Conservation (phyloP, 2,113 vertebrate genomes). For the Gambusia affinis region DNA sequence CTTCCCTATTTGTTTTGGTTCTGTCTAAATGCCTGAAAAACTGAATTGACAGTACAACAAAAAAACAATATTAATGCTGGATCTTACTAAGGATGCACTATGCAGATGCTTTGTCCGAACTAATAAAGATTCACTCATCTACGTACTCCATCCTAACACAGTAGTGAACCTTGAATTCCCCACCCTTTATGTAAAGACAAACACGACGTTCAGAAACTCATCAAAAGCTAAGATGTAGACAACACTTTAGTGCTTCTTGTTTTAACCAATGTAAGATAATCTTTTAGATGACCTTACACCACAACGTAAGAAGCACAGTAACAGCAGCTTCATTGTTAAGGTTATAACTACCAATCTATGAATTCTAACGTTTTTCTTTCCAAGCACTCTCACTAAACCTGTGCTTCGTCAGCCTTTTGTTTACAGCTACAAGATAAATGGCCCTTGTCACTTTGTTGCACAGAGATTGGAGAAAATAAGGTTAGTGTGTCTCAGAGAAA, state of each 20-base stretch:
- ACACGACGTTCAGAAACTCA: not conserved
- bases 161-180: too few species aligned
- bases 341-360: not conserved
- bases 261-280: not conserved
- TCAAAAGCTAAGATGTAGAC: not conserved
- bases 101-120: too few species aligned
- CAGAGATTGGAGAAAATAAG: not conserved
- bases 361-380: not conserved
- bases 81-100: not conserved
- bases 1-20: too few species aligned
- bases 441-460: not conserved
- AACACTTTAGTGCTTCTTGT: not conserved
- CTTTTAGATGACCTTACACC: not conserved
- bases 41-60: not conserved
- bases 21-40: not conserved
- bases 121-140: too few species aligned
- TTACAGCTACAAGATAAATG: not conserved
- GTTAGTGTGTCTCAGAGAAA: not conserved
- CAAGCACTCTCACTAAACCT: not conserved
- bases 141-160: too few species aligned
- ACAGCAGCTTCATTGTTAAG: too few species aligned
- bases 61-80: not conserved
- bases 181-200: too few species aligned
- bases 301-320: not conserved
- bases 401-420: not conserved